Percentiles rank a stretch among this genome's conserved stretches.
Conservation (phyloP, 2,888 invertebrate genomes). For the Carabus problematicus region DNA sequence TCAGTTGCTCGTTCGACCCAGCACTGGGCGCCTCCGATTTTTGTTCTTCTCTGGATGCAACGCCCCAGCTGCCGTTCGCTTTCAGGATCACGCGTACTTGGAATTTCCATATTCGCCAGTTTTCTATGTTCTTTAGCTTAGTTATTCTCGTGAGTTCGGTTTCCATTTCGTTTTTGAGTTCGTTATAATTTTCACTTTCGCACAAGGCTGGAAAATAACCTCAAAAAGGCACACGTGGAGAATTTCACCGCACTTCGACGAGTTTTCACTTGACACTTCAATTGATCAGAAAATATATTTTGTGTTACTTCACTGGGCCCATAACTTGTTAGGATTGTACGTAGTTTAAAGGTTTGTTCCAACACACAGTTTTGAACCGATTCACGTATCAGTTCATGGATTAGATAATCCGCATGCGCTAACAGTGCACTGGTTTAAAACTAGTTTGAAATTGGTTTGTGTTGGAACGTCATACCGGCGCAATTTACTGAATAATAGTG, state of each 20-base stretch:
- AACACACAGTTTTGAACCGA: too few species aligned
- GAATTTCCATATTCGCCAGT: conserved; percentile 43
- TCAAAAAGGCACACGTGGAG: not conserved
- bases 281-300: not conserved
- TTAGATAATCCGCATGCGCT: too few species aligned
- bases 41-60: conserved; percentile 37
- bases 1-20: not conserved
- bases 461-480: too few species aligned
- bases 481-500: too few species aligned
- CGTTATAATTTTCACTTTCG: not conserved
- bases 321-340: not conserved
- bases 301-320: not conserved
- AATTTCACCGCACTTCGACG: not conserved
- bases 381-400: too few species aligned
- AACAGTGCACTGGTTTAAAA: too few species aligned
- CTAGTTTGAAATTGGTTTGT: too few species aligned
- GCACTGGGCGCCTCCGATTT: not conserved
- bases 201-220: not conserved
- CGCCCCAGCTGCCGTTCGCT: conserved; percentile 23
- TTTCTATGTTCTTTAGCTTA: conserved; percentile 12
- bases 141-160: not conserved
- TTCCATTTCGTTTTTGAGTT: not conserved
- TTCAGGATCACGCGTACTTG: conserved; percentile 40
- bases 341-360: too few species aligned
- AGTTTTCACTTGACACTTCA: not conserved